Evolutionary conservation across 1,140 invertebrate genomes (phyloP).

Genomic region (Solen grandis): DNA sequence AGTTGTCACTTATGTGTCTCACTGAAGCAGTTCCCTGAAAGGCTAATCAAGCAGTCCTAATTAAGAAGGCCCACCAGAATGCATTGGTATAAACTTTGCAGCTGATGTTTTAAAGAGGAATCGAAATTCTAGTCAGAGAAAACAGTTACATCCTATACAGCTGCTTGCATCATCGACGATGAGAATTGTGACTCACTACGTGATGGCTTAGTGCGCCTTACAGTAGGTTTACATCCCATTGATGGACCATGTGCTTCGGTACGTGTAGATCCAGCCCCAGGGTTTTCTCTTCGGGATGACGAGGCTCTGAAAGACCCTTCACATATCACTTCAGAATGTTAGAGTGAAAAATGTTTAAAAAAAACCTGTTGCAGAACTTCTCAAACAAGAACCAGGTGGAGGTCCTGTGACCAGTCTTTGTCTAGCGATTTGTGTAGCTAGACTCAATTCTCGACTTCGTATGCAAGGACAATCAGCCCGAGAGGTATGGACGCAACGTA

Average conservation of each 20-base stretch:
- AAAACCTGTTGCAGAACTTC: slow-evolving; percentile 51
- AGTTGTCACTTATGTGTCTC: slow-evolving; percentile 55
- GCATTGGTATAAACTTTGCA: slow-evolving; percentile 37
- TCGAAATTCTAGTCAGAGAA: slow-evolving; percentile 44
- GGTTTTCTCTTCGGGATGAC: slow-evolving; percentile 27
- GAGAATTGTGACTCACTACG: slow-evolving; percentile 23
- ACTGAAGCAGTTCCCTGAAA: slow-evolving; percentile 19
- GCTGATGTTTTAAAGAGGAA: slow-evolving; percentile 48
- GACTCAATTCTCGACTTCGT: slow-evolving; percentile 28
- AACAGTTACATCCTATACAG: slow-evolving; percentile 44
- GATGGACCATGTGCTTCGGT: slow-evolving; percentile 37
- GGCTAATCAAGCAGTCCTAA: slow-evolving; percentile 11
- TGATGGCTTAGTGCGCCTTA: background rate
- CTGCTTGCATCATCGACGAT: slow-evolving; percentile 11
- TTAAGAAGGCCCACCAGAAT: slow-evolving; percentile 3
- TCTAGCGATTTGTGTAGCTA: background rate
- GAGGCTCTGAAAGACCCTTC: background rate
- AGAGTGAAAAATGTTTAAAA: slow-evolving; percentile 53
- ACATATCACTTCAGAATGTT: slow-evolving; percentile 19
- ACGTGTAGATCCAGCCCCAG: slow-evolving; percentile 14
- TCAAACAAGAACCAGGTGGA: slow-evolving; percentile 21
- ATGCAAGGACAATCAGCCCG: background rate
- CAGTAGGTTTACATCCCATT: slow-evolving; percentile 10
- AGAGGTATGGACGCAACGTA: slow-evolving; percentile 29
- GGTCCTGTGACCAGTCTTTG: background rate